Evolutionary conservation across 1,140 invertebrate genomes (phyloP), one percentile per base, ranked within the genome.

Genomic region (Cydia splendana): DNA sequence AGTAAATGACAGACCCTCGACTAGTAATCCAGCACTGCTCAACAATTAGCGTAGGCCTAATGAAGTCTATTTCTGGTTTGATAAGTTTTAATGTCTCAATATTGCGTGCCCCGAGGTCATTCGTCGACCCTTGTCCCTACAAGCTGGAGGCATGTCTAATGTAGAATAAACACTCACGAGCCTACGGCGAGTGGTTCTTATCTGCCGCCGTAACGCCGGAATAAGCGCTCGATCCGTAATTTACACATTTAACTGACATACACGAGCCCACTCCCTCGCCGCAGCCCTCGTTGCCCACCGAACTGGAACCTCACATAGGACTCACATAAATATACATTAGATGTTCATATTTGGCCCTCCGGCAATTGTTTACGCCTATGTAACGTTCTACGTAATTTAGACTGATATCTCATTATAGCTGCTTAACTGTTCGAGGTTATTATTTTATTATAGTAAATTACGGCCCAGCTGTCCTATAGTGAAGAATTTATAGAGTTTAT

Each of bases 31-130:
- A 82, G 75, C 77, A 79, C 85, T 88, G 89, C 89, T 89, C 77
- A 85, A 88, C 84, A 88, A 87, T 90, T 88, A 91, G 83, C 83
- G 80, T 77, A 82, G 80, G 76, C 81, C 85, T 92, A 91, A 89
- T 90, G 89, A 90, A 85, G 81, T 79, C 81, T 87, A 81, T 85
- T 85, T 83, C 82, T 81, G 78, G 79, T 76, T 81, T 81, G 87
- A 89, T 89, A 90, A 85, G 79, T 80, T 85, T 88, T 89, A 87
- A 89, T 87, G 80, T 85, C 78, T 82, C 57, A 84, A 78, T 80
- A 78, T 90, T 74, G 88, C 89, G 89, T 91, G 88, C 78, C 77
- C 73, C 38, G 38, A 76, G 57, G 86, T 79, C 85, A 78, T 90
- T 53, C 57, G 42, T 20, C 45, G 71, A 42, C 73, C 73, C 73